Conservation (phyloP, 1,140 invertebrate genomes). For the Diabrotica undecimpunctata region DNA sequence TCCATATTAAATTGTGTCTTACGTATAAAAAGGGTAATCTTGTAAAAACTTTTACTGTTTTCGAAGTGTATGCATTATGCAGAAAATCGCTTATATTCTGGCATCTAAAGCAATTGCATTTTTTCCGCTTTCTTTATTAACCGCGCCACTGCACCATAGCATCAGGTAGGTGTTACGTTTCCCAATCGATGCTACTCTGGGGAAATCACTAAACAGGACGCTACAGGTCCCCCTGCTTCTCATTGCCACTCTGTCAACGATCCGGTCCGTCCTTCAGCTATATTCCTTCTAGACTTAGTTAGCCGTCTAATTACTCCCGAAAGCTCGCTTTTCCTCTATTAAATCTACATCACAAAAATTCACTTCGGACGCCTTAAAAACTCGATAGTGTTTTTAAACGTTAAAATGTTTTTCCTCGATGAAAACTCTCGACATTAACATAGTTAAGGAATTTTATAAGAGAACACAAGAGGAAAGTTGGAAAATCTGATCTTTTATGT, state of each 20-base stretch:
- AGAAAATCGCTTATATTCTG: not conserved
- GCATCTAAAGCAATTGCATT: not conserved
- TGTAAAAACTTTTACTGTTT: too few relatives aligned
- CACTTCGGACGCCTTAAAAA: constrained; percentile 13
- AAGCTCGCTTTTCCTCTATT: constrained; percentile 21
- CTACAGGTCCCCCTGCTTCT: constrained; percentile 13
- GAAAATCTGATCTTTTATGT: too few relatives aligned
- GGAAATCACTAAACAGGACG: constrained; percentile 43
- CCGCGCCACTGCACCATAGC: constrained; percentile 27
- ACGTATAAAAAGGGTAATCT: too few relatives aligned
- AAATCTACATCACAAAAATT: constrained; percentile 27
- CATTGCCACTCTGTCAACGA: constrained; percentile 20
- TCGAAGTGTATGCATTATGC: not conserved
- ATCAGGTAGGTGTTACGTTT: constrained; percentile 40
- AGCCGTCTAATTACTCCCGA: constrained; percentile 21
- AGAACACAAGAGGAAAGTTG: too few relatives aligned
- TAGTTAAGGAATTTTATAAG: not conserved
- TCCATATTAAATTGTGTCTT: too few relatives aligned
- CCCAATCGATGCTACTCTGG: constrained; percentile 43
- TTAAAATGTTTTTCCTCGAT: not conserved
- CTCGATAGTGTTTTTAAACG: not conserved
- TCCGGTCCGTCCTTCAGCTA: constrained; percentile 12
- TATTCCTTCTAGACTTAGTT: constrained; percentile 20
- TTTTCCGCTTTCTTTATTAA: not conserved
- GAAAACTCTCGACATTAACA: not conserved